Conservation (phyloP, 2,888 invertebrate species). For the Mesorhabditis spiculigera region DNA sequence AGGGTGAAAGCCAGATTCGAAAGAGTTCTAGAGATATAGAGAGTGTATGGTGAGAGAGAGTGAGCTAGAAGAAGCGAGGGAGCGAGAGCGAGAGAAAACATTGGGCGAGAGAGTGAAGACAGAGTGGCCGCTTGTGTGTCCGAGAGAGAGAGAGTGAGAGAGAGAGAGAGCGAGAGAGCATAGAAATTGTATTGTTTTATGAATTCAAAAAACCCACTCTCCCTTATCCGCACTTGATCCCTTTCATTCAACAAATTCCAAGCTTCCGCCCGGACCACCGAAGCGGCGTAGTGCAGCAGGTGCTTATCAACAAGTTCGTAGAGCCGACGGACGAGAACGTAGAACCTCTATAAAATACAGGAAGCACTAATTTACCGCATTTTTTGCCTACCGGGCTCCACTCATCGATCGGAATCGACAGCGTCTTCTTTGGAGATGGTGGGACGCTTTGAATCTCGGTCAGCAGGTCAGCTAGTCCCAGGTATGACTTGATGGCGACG, state of each 20-base stretch:
- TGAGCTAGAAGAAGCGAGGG: too few relatives aligned
- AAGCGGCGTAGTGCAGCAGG: constrained; percentile 70
- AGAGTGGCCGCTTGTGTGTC: too few relatives aligned
- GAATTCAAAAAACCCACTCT: constrained; percentile 43
- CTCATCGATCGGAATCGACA: constrained; percentile 36
- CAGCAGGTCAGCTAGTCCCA: constrained; percentile 15
- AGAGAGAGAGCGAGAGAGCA: background rate
- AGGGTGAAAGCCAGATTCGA: too few relatives aligned
- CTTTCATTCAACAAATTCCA: constrained; percentile 53
- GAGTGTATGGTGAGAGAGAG: too few relatives aligned
- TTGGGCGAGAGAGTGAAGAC: too few relatives aligned
- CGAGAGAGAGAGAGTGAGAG: too few relatives aligned
- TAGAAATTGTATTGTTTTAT: background rate
- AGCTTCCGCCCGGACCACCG: constrained; percentile 56
- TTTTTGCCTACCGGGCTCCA: constrained; percentile 37
- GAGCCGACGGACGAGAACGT: constrained; percentile 38
- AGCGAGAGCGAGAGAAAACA: too few relatives aligned
- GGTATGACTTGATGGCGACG: constrained; percentile 77
- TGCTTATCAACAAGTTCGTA: constrained; percentile 69
- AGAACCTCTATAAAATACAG: constrained; percentile 43
- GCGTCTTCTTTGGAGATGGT: constrained; percentile 21
- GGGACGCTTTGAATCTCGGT: constrained; percentile 18
- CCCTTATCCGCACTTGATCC: constrained; percentile 57
- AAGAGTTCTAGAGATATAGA: too few relatives aligned
- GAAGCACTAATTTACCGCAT: background rate